Percentiles rank a stretch among this genome's conserved stretches.
Evolutionary conservation across 2,797 vertebrate species (phyloP).

Genomic region (Danio choprae): DNA sequence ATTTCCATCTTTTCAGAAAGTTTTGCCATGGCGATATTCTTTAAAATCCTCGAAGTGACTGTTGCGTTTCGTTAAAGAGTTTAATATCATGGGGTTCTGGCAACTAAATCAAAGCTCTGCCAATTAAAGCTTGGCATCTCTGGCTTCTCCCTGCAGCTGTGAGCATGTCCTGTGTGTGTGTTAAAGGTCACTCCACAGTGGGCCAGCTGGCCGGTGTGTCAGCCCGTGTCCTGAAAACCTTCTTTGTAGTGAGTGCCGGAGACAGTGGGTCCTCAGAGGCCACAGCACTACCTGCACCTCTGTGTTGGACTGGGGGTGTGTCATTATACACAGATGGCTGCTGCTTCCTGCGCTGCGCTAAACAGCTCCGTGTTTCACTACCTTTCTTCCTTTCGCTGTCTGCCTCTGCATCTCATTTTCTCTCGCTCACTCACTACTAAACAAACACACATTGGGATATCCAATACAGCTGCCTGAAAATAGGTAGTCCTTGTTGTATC

Average conservation of each 20-base stretch:
- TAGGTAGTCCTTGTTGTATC: conserved; percentile 14
- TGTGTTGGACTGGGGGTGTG: conserved; percentile 41
- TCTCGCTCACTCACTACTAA: neutral
- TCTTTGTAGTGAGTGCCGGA: conserved; percentile 51
- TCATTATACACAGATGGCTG: conserved; percentile 46
- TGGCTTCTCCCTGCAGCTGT: conserved; percentile 59
- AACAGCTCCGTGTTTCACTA: conserved; percentile 44
- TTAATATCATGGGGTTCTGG: conserved; percentile 36
- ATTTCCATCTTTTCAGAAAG: conserved; percentile 21
- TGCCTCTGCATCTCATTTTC: conserved; percentile 1
- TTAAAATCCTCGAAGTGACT: conserved; percentile 7
- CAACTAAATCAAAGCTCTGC: conserved; percentile 56
- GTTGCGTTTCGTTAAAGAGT: conserved; percentile 48
- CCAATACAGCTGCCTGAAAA: conserved; percentile 10
- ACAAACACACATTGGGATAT: conserved; percentile 14
- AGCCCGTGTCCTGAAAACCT: conserved; percentile 49
- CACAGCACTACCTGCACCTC: conserved; percentile 51
- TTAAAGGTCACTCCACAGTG: conserved; percentile 57
- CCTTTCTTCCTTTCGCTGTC: conserved; percentile 15
- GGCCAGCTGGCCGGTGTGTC: conserved; percentile 55
- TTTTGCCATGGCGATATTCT: conserved; percentile 1
- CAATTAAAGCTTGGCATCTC: conserved; percentile 58
- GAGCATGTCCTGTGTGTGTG: conserved; percentile 51
- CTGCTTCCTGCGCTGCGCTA: conserved; percentile 22
- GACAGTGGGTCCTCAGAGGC: conserved; percentile 49